Base-by-base conservation (phyloP, 2,113 vertebrate species). In the Datnioides undecimradiatus region DNA sequence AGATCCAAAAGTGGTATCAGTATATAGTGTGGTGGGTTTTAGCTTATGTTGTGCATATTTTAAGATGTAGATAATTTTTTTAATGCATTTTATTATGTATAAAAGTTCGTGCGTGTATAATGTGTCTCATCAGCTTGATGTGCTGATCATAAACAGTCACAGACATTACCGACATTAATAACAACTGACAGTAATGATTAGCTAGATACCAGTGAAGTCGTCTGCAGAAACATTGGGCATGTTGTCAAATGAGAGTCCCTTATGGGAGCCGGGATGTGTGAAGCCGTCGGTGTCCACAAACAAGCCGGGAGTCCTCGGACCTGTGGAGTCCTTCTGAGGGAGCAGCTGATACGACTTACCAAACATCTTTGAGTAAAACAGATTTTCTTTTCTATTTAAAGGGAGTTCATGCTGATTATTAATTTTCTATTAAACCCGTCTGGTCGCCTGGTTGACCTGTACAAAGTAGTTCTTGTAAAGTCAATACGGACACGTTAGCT, bases 171-270 rank as follows among this genome's bases (percentile, higher is more conserved):
- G n/a, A n/a, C n/a, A n/a, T n/a, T n/a, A n/a, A n/a, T n/a, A n/a
- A n/a, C n/a, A n/a, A n/a, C n/a, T n/a, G n/a, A n/a, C n/a, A n/a
- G n/a, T n/a, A n/a, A n/a, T n/a, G n/a, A n/a, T 66, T 4, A 21
- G 21, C 49, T 23, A 73, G 87, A 10, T 87, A 94, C 94, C 94
- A 43, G 87, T 92, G 73, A 92, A 95, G 76, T 94, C 70, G 68
- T 93, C 88, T 38, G 87, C 76, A 41, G 79, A 83, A 0, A 95
- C 72, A 82, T 88, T 93, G 29, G 95, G 94, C 55, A 95, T 91
- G 73, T 94, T 94, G 78, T 95, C 94, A 84, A 93, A 95, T 0
- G 94, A 94, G 21, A 90, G 84, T 31, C 94, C 95, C 81, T 84
- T 90, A 16, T 87, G 66, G 5, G 74, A 82, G 38, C 79, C 43